Base-by-base conservation (phyloP, 2,888 invertebrate species). In the Torymus tubicola region DNA sequence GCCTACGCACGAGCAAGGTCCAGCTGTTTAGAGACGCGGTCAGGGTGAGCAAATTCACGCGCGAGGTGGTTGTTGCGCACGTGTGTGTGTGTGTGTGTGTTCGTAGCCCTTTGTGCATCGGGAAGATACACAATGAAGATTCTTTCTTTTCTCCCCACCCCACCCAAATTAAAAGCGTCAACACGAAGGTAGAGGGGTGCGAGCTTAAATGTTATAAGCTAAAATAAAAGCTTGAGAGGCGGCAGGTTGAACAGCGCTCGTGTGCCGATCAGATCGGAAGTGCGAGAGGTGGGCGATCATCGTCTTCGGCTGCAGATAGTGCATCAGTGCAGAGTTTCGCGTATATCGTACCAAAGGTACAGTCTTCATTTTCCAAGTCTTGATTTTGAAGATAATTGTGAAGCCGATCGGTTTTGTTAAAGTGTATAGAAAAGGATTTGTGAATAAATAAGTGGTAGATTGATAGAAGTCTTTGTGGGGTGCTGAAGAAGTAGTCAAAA, bases 161-260 rank as follows among this genome's bases (percentile, higher is more conserved):
- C 84, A 81, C 83, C 70, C 67, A 4, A 50, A 12, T 1, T 1
- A n/a, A 4, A 13, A 16, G n/a, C 52, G 55, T 80, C 16, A 2
- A 58, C 5, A 1, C 5, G 67, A 21, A 24, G 8, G 81, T 80
- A 81, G 80, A 80, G 81, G 78, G 63, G 61, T 31, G 31, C 77
- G 81, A 84, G 85, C 76, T 73, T 85, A 85, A 68, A 83, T 85
- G 86, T 86, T 86, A 86, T 86, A 86, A 87, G 88, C 87, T 87
- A 89, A 88, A 89, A 88, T 89, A 89, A 89, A 89, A 88, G 88
- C 88, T 75, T 77, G 87, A 86, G 85, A 86, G 82, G 86, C 86
- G 81, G 81, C 85, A 86, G 86, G 86, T 83, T 2, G 31, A 31
- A 83, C 83, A 83, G 80, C 80, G 84, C 81, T 85, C 85, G 82